Conservation (phyloP, 2,797 vertebrate species). For the Takifugu rubripes region DNA sequence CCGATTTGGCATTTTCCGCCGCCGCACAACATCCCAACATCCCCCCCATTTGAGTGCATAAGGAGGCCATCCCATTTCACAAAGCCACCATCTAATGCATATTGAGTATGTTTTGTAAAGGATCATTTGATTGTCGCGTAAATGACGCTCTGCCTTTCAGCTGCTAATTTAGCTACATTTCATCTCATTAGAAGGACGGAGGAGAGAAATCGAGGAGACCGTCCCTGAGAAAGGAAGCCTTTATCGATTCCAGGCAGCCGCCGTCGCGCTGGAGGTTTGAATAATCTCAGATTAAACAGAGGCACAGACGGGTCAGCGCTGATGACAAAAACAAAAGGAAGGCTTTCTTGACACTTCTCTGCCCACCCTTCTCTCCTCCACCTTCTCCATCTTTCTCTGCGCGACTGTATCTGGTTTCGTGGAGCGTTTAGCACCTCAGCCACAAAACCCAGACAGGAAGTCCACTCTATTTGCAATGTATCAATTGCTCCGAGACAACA, state of each 20-base stretch:
- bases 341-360: slow-evolving; percentile 13
- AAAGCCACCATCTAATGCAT: slow-evolving; percentile 72
- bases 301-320: slow-evolving; percentile 1
- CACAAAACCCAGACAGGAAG: slow-evolving; percentile 81
- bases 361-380: slow-evolving; percentile 15
- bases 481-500: slow-evolving; percentile 75
- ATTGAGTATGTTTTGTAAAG: slow-evolving; percentile 74
- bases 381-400: slow-evolving; percentile 57
- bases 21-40: slow-evolving; percentile 60
- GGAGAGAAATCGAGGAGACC: slow-evolving; percentile 50
- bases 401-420: slow-evolving; percentile 80
- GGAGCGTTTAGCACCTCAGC: slow-evolving; percentile 79
- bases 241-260: slow-evolving; percentile 33
- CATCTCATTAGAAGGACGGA: slow-evolving; percentile 66
- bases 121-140: slow-evolving; percentile 75
- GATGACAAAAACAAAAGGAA: slow-evolving; percentile 8
- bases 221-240: slow-evolving; percentile 48
- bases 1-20: slow-evolving; percentile 71
- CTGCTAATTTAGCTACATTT: slow-evolving; percentile 70
- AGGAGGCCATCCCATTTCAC: slow-evolving; percentile 63
- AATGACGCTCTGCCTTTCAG: slow-evolving; percentile 70
- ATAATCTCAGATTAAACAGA: slow-evolving; percentile 29
- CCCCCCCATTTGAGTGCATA: slow-evolving; percentile 56
- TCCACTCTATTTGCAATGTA: slow-evolving; percentile 81
- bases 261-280: slow-evolving; percentile 15